Percentiles rank a stretch among this genome's conserved stretches.
Conservation (phyloP, 2,888 invertebrate species). For the Fissipunctia ypsillon region DNA sequence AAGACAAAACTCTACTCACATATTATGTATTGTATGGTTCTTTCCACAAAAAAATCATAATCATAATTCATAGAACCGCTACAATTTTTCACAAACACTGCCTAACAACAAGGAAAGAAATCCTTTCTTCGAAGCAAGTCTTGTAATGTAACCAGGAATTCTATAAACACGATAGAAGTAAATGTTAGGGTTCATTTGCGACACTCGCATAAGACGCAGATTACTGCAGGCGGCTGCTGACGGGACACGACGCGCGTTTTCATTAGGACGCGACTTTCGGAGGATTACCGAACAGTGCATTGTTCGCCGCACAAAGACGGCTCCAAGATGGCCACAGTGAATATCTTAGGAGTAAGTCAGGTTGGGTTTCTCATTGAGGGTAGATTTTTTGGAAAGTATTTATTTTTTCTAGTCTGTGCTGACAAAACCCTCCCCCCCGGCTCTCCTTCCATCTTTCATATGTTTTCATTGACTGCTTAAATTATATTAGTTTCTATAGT, state of each 20-base stretch:
- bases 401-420: no score
- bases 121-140: constrained; percentile 1
- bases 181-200: constrained; percentile 51
- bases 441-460: no score
- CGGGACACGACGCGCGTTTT: constrained; percentile 50
- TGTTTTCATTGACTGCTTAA: background rate
- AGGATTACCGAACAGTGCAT: constrained; percentile 63
- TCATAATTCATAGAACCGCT: background rate
- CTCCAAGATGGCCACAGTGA: constrained; percentile 43
- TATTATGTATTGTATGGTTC: background rate
- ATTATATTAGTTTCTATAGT: background rate
- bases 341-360: constrained; percentile 20
- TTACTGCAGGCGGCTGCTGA: constrained; percentile 36
- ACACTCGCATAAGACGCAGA: constrained; percentile 46
- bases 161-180: constrained; percentile 17
- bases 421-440: no score
- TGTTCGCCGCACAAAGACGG: constrained; percentile 64
- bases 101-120: background rate
- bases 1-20: background rate
- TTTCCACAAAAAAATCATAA: background rate
- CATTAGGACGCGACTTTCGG: constrained; percentile 60
- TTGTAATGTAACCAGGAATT: constrained; percentile 14
- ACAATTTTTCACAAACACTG: background rate
- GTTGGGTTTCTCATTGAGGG: background rate
- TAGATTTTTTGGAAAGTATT: background rate